Percentiles rank a stretch among this genome's conserved stretches.
These are phyloP conservation scores for Cherax destructor DNA, from an alignment of 1,140 invertebrate genomes.

Conservation along the genomic window DNA sequence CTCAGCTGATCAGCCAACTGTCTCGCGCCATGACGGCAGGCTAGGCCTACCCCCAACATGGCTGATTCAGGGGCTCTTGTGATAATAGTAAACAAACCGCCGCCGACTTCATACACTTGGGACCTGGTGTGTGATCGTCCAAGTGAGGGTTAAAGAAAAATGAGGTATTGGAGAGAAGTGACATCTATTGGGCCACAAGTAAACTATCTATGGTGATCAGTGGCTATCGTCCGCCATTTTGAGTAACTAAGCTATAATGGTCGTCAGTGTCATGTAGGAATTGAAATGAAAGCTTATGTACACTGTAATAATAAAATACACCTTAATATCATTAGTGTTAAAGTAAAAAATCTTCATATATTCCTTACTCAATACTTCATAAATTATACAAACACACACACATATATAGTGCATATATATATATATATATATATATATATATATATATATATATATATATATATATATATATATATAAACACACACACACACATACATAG, in stretches of 20 bases:
- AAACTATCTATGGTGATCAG: constrained; percentile 51
- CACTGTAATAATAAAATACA: no score
- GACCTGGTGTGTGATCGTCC: no score
- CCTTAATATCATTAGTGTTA: no score
- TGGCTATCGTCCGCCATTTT: constrained; percentile 59
- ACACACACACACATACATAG: no score
- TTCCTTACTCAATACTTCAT: no score
- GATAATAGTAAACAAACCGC: constrained; percentile 59
- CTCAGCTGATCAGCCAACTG: constrained; percentile 67
- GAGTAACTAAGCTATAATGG: constrained; percentile 53
- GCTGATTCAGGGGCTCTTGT: constrained; percentile 61
- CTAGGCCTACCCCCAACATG: constrained; percentile 68
- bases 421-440: no score
- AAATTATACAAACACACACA: no score
- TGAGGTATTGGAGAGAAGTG: constrained; percentile 56
- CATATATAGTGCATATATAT: no score
- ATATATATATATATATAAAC: no score
- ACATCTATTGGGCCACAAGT: constrained; percentile 58
- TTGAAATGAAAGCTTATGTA: no score
- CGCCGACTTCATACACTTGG: constrained; percentile 50
- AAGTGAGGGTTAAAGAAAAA: constrained; percentile 32
- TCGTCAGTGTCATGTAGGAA: constrained; percentile 1
- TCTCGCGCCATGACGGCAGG: constrained; percentile 50
- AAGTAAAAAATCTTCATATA: no score
- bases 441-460: no score